Evolutionary conservation across 2,797 vertebrate genomes (phyloP).

Genomic region (Pelobates cultripes): DNA sequence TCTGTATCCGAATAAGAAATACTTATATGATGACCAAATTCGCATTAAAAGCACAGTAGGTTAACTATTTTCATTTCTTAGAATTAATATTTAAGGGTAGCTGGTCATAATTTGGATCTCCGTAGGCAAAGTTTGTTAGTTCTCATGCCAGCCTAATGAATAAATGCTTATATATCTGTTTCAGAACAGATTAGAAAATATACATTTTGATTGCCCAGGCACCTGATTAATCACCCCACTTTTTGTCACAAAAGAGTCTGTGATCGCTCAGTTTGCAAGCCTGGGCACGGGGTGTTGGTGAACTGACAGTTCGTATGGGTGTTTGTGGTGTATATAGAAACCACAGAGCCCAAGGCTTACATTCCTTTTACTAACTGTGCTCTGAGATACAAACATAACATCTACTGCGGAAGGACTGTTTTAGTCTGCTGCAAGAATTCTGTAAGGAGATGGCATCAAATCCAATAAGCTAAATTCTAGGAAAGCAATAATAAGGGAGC

Average conservation of each 20-base stretch:
- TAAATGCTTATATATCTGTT: constrained; percentile 36
- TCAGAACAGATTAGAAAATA: constrained; percentile 37
- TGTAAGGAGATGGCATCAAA: too few relatives aligned
- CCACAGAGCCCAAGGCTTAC: constrained; percentile 71
- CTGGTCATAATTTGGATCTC: constrained; percentile 1
- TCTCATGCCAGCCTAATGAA: constrained; percentile 20
- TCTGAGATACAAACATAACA: constrained; percentile 4
- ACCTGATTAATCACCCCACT: constrained; percentile 37
- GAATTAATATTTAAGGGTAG: constrained; percentile 16
- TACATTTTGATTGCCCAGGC: constrained; percentile 28
- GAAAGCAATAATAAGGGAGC: too few relatives aligned
- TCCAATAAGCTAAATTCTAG: too few relatives aligned
- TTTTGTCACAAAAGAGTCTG: constrained; percentile 29
- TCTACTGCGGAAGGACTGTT: too few relatives aligned
- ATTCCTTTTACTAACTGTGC: constrained; percentile 64
- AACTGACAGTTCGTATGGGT: constrained; percentile 68
- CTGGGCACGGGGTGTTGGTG: constrained; percentile 36
- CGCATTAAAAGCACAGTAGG: too few relatives aligned
- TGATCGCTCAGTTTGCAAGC: constrained; percentile 5
- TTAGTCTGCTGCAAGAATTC: too few relatives aligned
- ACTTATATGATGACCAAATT: too few relatives aligned
- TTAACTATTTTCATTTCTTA: too few relatives aligned
- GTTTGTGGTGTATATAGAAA: constrained; percentile 70
- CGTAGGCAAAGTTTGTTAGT: not conserved
- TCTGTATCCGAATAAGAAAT: too few relatives aligned